phyloP scores from a whole-genome alignment of 2,888 invertebrate species.

The Tiliacea aurago region DNA sequence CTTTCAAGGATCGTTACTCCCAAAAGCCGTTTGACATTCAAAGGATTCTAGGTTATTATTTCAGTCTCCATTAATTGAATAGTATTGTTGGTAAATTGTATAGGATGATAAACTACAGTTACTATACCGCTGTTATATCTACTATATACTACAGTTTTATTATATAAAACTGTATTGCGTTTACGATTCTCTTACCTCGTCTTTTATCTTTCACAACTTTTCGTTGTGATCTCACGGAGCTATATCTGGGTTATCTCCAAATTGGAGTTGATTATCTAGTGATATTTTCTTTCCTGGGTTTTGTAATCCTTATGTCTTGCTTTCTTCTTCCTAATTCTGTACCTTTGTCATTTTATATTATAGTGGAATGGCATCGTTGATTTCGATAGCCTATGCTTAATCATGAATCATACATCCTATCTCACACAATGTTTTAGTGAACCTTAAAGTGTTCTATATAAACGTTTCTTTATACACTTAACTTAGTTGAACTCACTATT shows the following conservation, averaged over 20 bases:
- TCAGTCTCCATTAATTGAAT: conserved; percentile 2
- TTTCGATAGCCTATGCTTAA: background rate
- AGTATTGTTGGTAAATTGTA: conserved; percentile 3
- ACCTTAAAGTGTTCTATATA: background rate
- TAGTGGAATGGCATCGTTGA: background rate
- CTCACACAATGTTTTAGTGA: background rate
- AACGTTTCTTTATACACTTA: background rate
- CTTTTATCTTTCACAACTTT: conserved; percentile 43
- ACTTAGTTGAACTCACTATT: background rate
- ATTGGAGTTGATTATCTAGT: conserved; percentile 28
- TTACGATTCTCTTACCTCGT: conserved; percentile 34
- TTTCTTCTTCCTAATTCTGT: conserved; percentile 1
- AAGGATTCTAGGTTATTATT: conserved; percentile 19
- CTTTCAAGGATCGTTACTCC: background rate
- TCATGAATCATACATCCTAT: background rate
- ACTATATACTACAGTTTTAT: no score
- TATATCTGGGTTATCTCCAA: conserved; percentile 47
- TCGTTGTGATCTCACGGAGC: conserved; percentile 35
- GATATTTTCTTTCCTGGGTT: conserved; percentile 11
- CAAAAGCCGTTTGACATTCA: background rate
- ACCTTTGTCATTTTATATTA: background rate
- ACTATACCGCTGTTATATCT: no score
- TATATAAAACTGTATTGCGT: conserved; percentile 17
- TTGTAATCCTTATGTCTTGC: background rate
- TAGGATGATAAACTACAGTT: no score